phyloP scores from a whole-genome alignment of 1,140 invertebrate species.

The Drosophila lini region DNA sequence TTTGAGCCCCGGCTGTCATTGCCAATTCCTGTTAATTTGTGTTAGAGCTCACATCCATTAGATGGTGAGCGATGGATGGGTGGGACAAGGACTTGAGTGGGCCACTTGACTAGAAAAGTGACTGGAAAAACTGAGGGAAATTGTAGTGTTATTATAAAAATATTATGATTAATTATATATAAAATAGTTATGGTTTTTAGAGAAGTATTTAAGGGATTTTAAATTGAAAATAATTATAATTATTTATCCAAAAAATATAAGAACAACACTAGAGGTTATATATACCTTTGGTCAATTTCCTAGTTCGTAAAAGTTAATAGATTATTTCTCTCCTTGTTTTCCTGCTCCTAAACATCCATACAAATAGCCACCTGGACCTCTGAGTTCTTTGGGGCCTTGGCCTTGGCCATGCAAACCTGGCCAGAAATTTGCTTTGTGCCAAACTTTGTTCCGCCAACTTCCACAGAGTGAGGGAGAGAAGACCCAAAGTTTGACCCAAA shows the following conservation, averaged over 20 bases:
- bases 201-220: too few relatives aligned
- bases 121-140: not conserved
- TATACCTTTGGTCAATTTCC: not conserved
- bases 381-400: constrained; percentile 15
- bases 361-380: constrained; percentile 19
- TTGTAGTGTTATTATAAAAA: not conserved
- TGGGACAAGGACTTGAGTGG: not conserved
- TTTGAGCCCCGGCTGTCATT: constrained; percentile 40
- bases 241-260: not conserved
- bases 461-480: not conserved
- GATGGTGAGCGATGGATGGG: constrained; percentile 45
- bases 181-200: not conserved
- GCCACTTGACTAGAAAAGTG: not conserved
- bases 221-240: not conserved
- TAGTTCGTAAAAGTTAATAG: not conserved
- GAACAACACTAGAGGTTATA: fast-evolving
- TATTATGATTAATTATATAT: not conserved
- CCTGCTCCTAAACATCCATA: not conserved
- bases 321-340: not conserved
- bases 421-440: constrained; percentile 14
- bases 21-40: constrained; percentile 70
- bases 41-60: constrained; percentile 26
- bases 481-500: constrained; percentile 29
- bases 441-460: constrained; percentile 56
- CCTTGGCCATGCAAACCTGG: constrained; percentile 52